Evolutionary conservation across 2,888 invertebrate species (phyloP).

Genomic region (Drosophila suboccidentalis): DNA sequence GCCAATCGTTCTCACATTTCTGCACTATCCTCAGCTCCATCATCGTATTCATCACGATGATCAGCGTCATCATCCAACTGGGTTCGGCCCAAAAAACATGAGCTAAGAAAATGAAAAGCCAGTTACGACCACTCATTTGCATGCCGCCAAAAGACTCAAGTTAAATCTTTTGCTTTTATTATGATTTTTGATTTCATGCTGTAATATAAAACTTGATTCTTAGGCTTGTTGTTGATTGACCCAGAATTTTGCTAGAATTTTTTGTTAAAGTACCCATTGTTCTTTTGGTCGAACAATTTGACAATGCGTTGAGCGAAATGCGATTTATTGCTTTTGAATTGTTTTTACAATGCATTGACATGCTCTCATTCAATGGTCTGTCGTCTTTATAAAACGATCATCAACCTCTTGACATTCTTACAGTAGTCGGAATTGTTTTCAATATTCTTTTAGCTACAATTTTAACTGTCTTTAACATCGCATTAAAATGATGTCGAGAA

Average conservation of each 20-base stretch:
- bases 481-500: not conserved
- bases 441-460: not conserved
- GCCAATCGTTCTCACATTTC: conserved; percentile 63
- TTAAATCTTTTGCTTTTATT: conserved; percentile 59
- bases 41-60: conserved; percentile 11
- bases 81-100: conserved; percentile 45
- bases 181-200: conserved; percentile 61
- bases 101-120: conserved; percentile 62
- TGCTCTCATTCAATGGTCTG: conserved; percentile 52
- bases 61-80: conserved; percentile 43
- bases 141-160: conserved; percentile 55
- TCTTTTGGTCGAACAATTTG: conserved; percentile 37
- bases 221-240: conserved; percentile 60
- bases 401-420: conserved; percentile 56
- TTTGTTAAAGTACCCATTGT: conserved; percentile 44
- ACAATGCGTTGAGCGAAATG: conserved; percentile 53
- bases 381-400: conserved; percentile 43
- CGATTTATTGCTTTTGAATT: conserved; percentile 60
- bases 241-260: conserved; percentile 57
- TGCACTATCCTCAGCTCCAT: conserved; percentile 34
- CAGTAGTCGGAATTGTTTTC: not conserved
- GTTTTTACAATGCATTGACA: conserved; percentile 42
- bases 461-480: not conserved
- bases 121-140: conserved; percentile 68
- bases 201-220: conserved; percentile 65